phyloP scores from a whole-genome alignment of 2,113 vertebrate species.

The Zapornia atra region DNA sequence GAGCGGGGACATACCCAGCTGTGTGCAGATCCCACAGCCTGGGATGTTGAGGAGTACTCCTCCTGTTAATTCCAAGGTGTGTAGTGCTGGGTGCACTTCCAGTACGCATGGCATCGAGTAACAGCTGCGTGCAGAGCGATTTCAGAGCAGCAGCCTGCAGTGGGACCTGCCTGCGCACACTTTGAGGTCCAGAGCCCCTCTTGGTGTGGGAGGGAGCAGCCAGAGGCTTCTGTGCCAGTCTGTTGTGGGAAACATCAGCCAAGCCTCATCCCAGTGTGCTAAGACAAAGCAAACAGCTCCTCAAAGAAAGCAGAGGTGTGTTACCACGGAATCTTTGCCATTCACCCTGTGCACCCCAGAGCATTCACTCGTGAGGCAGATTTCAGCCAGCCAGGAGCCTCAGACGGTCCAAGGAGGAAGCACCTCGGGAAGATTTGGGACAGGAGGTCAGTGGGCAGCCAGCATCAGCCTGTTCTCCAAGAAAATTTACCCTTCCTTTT shows the following conservation, averaged over 20 bases:
- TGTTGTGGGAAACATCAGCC: fast-evolving
- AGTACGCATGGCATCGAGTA: background rate
- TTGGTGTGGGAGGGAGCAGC: background rate
- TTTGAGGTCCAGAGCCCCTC: fast-evolving
- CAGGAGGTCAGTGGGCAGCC: background rate
- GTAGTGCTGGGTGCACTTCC: background rate
- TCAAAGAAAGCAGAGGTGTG: background rate
- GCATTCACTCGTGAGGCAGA: fast-evolving
- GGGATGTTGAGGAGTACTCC: background rate
- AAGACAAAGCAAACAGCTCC: background rate
- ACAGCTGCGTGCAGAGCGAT: background rate
- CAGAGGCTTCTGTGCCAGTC: background rate
- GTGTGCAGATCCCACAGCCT: background rate
- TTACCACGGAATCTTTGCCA: background rate
- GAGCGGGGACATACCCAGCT: background rate
- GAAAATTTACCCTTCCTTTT: background rate
- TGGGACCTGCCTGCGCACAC: background rate
- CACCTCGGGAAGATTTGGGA: background rate
- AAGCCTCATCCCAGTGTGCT: background rate
- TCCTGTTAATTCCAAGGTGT: too few species aligned
- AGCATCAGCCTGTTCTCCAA: background rate
- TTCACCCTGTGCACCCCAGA: background rate
- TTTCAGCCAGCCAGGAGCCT: background rate
- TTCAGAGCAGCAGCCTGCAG: background rate
- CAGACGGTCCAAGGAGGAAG: background rate